These are phyloP conservation scores for Yoshiicerus persimilis DNA, from an alignment of 1,140 invertebrate species.

Conservation along the genomic window DNA sequence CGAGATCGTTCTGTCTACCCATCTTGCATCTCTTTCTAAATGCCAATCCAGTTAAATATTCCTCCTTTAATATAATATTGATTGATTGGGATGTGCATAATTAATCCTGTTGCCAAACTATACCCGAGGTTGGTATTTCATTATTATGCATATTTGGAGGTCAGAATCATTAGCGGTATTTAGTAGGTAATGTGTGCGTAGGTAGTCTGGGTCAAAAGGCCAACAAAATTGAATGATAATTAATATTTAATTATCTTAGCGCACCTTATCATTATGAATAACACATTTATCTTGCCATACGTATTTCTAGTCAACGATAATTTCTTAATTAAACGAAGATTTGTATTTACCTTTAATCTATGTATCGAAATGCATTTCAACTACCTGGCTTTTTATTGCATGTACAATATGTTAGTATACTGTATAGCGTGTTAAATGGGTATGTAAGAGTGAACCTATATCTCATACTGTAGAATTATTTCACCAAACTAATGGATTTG, in stretches of 20 bases:
- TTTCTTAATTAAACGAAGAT: background rate
- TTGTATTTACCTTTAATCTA: too few species aligned
- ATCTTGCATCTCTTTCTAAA: background rate
- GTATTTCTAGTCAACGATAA: background rate
- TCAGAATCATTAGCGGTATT: background rate
- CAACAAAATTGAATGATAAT: background rate
- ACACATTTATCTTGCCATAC: background rate
- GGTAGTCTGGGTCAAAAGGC: background rate
- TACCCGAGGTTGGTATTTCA: background rate
- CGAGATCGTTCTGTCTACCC: background rate
- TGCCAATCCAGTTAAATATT: background rate
- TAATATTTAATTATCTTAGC: background rate
- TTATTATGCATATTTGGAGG: background rate
- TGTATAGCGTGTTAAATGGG: too few species aligned
- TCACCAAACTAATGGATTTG: too few species aligned
- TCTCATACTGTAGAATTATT: too few species aligned
- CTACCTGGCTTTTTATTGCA: too few species aligned
- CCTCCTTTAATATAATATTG: background rate
- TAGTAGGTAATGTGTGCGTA: background rate
- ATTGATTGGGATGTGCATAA: background rate
- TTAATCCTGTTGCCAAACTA: background rate
- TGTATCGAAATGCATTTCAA: too few species aligned
- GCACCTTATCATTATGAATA: background rate
- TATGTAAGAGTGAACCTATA: too few species aligned
- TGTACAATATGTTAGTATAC: too few species aligned